Conservation (phyloP, 2,888 invertebrate genomes). For the Thumatha senex region DNA sequence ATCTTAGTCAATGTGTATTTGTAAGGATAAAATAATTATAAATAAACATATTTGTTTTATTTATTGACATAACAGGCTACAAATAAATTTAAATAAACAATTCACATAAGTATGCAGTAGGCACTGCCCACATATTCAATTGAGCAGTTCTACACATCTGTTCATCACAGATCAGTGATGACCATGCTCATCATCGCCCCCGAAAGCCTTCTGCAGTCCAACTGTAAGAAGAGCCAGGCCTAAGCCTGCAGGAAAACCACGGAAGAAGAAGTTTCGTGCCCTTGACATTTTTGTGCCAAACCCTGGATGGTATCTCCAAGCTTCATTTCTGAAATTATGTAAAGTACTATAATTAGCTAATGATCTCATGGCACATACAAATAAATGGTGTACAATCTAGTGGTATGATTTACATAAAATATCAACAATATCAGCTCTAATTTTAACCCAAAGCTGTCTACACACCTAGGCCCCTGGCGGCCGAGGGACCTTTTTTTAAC, state of each 20-base stretch:
- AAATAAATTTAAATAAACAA: conserved; percentile 7
- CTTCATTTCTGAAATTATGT: conserved; percentile 87
- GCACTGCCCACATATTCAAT: neutral
- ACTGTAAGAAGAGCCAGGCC: conserved; percentile 63
- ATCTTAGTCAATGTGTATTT: too few relatives aligned
- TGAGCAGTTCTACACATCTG: neutral
- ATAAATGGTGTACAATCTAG: too few relatives aligned
- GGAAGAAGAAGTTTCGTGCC: conserved; percentile 74
- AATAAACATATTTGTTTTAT: too few relatives aligned
- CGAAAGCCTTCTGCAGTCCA: conserved; percentile 40
- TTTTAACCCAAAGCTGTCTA: too few relatives aligned
- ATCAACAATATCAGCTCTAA: too few relatives aligned
- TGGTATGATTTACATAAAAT: too few relatives aligned
- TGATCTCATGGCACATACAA: too few relatives aligned
- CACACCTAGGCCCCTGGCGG: too few relatives aligned
- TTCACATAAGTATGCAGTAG: neutral
- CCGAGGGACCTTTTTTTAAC: too few relatives aligned
- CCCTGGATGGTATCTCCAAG: conserved; percentile 89
- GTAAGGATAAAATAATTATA: too few relatives aligned
- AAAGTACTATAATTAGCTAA: too few relatives aligned
- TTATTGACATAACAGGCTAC: neutral
- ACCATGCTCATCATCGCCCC: conserved; percentile 57
- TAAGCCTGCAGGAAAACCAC: conserved; percentile 87
- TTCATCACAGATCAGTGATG: conserved; percentile 50
- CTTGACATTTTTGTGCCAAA: conserved; percentile 81